Evolutionary conservation across 2,113 vertebrate genomes (phyloP).

Genomic region (Rhinogobius similis): DNA sequence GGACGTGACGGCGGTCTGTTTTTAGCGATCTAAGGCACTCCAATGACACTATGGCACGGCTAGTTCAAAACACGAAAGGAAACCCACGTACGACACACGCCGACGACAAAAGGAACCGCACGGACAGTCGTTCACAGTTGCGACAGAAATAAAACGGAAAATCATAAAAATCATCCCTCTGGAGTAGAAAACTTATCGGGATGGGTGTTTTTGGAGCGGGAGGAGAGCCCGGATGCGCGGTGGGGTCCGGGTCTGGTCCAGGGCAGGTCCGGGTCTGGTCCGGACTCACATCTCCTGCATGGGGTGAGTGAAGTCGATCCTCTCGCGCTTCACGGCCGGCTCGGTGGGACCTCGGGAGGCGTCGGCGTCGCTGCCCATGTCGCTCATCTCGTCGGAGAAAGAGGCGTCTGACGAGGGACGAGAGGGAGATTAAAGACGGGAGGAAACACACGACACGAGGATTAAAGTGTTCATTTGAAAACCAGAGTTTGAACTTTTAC

Average conservation of each 20-base stretch:
- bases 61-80: constrained; percentile 30
- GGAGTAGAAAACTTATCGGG: too few species aligned
- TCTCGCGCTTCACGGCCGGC: constrained; percentile 90
- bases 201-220: too few species aligned
- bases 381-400: constrained; percentile 84
- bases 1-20: constrained; percentile 58
- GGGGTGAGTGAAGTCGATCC: constrained; percentile 85
- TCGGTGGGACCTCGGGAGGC: constrained; percentile 75
- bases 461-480: not conserved
- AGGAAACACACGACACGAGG: not conserved
- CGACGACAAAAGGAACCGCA: constrained; percentile 54
- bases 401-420: constrained; percentile 60
- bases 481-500: too few species aligned
- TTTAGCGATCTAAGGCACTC: constrained; percentile 82
- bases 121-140: constrained; percentile 72
- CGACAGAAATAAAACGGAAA: constrained; percentile 37
- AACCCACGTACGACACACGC: constrained; percentile 47
- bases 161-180: too few species aligned
- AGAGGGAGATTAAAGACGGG: accelerated
- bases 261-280: too few species aligned
- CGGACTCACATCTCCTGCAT: constrained; percentile 87
- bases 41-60: constrained; percentile 79
- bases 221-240: too few species aligned
- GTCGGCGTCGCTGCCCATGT: constrained; percentile 79
- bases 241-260: too few species aligned